Evolutionary conservation across 1,140 invertebrate genomes (phyloP).

Genomic region (Dinoponera quadriceps): DNA sequence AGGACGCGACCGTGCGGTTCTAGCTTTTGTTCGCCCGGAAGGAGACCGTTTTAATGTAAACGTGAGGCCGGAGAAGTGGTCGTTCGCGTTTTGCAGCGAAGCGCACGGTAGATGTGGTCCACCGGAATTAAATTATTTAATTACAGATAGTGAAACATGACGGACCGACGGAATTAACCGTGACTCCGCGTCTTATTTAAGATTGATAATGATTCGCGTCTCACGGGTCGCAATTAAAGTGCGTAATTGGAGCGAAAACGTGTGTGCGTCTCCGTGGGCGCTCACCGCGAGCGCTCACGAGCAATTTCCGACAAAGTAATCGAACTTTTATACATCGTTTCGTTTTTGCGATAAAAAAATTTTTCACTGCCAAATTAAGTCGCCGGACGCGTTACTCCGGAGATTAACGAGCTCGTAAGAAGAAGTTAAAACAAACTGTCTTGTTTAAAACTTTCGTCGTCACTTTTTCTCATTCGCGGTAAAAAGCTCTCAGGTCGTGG

Average conservation of each 20-base stretch:
- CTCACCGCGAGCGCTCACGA: too few relatives aligned
- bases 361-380: conserved; percentile 9
- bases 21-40: conserved; percentile 3
- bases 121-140: conserved; percentile 21
- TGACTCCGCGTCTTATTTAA: too few relatives aligned
- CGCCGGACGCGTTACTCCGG: conserved; percentile 2
- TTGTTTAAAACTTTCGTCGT: conserved; percentile 50
- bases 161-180: neutral
- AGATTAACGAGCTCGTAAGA: conserved; percentile 45
- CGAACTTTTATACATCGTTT: neutral
- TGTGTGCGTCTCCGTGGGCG: too few relatives aligned
- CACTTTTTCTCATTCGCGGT: conserved; percentile 19
- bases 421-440: conserved; percentile 54
- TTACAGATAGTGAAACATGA: neutral
- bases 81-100: neutral
- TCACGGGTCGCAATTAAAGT: conserved; percentile 3
- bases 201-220: conserved; percentile 11
- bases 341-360: neutral
- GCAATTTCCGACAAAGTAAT: neutral
- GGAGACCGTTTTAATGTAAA: conserved; percentile 39
- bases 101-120: neutral
- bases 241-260: too few relatives aligned
- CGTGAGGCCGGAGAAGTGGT: neutral
- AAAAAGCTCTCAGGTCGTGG: conserved; percentile 37
- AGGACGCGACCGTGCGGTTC: neutral